Evolutionary conservation across 2,113 vertebrate genomes (phyloP).

Genomic region (Dinomys branickii): DNA sequence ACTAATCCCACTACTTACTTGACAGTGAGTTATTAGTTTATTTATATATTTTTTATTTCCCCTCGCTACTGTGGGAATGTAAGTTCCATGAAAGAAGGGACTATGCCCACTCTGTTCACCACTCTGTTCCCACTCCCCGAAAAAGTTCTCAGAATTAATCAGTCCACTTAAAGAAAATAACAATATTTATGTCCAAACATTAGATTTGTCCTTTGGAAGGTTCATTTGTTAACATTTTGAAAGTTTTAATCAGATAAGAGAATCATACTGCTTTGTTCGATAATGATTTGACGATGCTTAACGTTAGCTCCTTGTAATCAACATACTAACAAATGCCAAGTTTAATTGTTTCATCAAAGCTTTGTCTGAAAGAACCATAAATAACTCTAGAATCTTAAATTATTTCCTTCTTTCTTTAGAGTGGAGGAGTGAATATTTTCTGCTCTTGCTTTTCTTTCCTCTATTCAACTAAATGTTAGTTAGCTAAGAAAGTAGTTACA

Average conservation of each 20-base stretch:
- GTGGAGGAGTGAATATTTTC: constrained; percentile 28
- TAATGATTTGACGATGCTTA: constrained; percentile 46
- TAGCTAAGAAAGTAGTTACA: constrained; percentile 44
- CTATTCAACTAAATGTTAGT: not conserved
- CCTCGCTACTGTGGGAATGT: not conserved
- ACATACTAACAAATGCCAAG: not conserved
- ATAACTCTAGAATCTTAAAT: constrained; percentile 61
- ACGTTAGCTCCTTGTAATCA: constrained; percentile 43
- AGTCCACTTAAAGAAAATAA: constrained; percentile 58
- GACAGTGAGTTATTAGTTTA: not conserved
- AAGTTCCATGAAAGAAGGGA: not conserved
- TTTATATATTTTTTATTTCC: constrained; percentile 6
- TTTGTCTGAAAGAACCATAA: constrained; percentile 59
- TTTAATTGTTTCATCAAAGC: constrained; percentile 54
- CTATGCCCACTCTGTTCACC: not conserved
- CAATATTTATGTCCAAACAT: not conserved
- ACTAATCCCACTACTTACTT: not conserved
- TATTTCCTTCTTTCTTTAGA: constrained; percentile 64
- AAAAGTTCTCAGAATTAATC: constrained; percentile 34
- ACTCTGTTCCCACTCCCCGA: not conserved
- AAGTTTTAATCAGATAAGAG: constrained; percentile 47
- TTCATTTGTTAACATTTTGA: constrained; percentile 27
- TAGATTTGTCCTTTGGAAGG: constrained; percentile 34
- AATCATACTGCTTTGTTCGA: constrained; percentile 18
- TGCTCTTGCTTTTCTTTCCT: constrained; percentile 54